Base-by-base conservation (phyloP, 2,888 invertebrate genomes). In the Tachina fera region DNA sequence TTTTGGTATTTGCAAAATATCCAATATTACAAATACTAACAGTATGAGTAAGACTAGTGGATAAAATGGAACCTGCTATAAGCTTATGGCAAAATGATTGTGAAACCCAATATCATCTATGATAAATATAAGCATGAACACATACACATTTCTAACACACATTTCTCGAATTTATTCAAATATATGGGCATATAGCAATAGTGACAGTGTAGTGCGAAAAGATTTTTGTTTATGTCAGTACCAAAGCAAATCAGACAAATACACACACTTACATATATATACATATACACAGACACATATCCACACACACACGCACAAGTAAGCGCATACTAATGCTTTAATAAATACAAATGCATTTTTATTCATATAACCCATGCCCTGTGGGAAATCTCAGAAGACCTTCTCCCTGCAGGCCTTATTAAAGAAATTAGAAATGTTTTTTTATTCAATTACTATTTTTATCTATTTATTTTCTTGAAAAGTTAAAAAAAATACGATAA, bases 211-310 rank as follows among this genome's bases (percentile, higher is more conserved):
- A 22, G n/a, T n/a, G n/a, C 61, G 41, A 56, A 74, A 49, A 70
- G 63, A 78, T 81, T 74, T 85, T 77, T 85, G 74, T 82, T 85
- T 82, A 63, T 78, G 77, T 68, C 80, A 82, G 58, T 75, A 70
- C 75, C 63, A 75, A 49, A 58, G 58, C 39, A 51, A 60, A 47
- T 45, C 41, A 53, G 19, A 60, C 39, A 61, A 16, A 58, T 51
- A 60, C 65, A n/a, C 14, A 19, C 14, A 22, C 45, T 63, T 22
- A 67, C 72, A 51, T 9, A 65, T 13, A 16, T 58, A 70, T 53
- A 47, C 10, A 41, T 47, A 61, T 56, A 22, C 19, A 49, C 19
- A 16, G 10, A 49, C 13, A 13, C 31, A 31, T n/a, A n/a, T n/a
- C n/a, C 31, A 31, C 31, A 31, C 31, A 31, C 31, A 31, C 39